Evolutionary conservation across 2,888 invertebrate genomes (phyloP), one percentile per base, ranked within the genome.

Genomic region (Watsonalla cultraria): DNA sequence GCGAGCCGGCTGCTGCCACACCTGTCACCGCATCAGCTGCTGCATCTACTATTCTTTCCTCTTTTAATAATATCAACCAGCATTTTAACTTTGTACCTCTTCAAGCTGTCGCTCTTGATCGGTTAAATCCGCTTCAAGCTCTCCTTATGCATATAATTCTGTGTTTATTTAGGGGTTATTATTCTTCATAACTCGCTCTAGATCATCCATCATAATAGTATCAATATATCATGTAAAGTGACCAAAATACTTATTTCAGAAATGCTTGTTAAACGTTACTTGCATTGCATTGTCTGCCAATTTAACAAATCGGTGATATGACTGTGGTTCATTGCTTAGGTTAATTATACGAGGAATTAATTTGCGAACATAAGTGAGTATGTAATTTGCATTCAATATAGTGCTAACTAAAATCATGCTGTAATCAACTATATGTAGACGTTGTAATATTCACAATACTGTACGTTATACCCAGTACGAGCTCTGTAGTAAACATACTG

Each of bases 1-100:
- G 86, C 68, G 70, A 58, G 85, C 86, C 89, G 84, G 86, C 84
- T 90, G 88, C 80, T 71, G 61, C 79, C 83, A 79, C 90, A 91
- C 92, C 92, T 91, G 92, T 86, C 87, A 65, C 60, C 65, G 51
- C 73, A 80, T 87, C 88, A 87, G 88, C 89, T 89, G 89, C 87
- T 78, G 76, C 80, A 82, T 75, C 57, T 68, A 66, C 74, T 78
- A 80, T 35, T 35, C 35, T 14, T 35, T 13, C 15, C 11, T 8
- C 42, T 42, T 49, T 37, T 39, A 2, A 11, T 11, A 42, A 42
- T 11, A 11, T 42, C 11, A 42, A 42, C 11, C 0, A 7, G 2
- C 11, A 11, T 11, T 11, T 42, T 42, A 42, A 11, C 5, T 37
- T 11, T 42, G 42, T 42, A 0, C 11, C 11, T n/a, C n/a, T 5